Evolutionary conservation across 2,113 vertebrate species (phyloP), one percentile per base, ranked within the genome.

Genomic region (Albula glossodonta): DNA sequence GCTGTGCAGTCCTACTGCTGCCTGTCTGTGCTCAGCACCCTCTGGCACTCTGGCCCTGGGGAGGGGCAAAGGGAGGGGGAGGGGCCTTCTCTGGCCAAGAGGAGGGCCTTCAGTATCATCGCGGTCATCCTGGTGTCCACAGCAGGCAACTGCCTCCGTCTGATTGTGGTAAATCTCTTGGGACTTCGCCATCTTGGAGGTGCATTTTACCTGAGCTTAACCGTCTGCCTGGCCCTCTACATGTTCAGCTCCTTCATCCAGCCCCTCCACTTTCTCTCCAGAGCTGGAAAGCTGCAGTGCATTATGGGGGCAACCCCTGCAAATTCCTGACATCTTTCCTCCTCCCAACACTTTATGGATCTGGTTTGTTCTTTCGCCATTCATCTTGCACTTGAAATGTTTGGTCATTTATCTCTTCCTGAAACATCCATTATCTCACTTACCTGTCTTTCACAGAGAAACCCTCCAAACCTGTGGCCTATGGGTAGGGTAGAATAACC

Each of bases 91-190:
- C 9, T n/a, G 1, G 7, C 19, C 25, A 85, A 85, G 78, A 60
- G 48, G 53, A 85, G 78, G 74, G 84, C 84, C 22, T 85, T 85
- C 84, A 51, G 9, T 19, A 80, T 25, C 9, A 52, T 80, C 17
- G 10, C 63, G 19, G 15, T 85, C 53, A 85, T 60, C 17, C 84
- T 56, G 78, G 53, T 80, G 15, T 41, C 51, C 10, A 57, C 15
- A 8, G 4, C 80, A 0, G 53, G n/a, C 5, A n/a, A 49, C 78
- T 85, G 80, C 48, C 22, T 63, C 9, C 84, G 78, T 5, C 6
- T 63, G 17, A 31, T 79, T 5, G 11, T 57, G 2, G 49, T 12
- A 2, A 74, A 31, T 13, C n/a, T 2, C 11, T 56, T 51, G 51
- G 3, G 17, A 0, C 1, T 10, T 3, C 51, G 12, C 15, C 25